A percentile compares a stretch with the other conserved stretches of the same genome.
Conservation (phyloP, 2,888 invertebrate species). For the Eucriotettix oculatus region DNA sequence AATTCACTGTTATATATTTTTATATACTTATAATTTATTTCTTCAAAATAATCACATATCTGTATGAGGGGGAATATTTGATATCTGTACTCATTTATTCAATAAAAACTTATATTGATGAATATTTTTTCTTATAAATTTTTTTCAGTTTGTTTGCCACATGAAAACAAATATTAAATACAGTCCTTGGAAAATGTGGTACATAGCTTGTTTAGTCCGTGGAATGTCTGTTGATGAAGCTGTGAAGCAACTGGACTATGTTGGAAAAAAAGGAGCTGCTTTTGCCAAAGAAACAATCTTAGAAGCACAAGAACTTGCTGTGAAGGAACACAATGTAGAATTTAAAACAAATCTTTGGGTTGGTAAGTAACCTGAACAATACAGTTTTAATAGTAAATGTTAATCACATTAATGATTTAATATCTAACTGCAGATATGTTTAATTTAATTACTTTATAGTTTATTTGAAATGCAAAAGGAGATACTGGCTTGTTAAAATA, state of each 20-base stretch:
- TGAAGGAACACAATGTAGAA: slow-evolving; percentile 81
- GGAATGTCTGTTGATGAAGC: slow-evolving; percentile 93
- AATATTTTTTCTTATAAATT: background rate
- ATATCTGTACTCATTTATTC: too few species aligned
- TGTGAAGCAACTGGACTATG: slow-evolving; percentile 72
- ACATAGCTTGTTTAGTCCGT: slow-evolving; percentile 68
- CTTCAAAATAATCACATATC: too few species aligned
- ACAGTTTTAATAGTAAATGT: too few species aligned
- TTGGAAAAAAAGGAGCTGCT: slow-evolving; percentile 59
- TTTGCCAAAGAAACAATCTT: slow-evolving; percentile 59
- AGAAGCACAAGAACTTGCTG: slow-evolving; percentile 80
- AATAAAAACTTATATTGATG: too few species aligned
- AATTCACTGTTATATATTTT: too few species aligned
- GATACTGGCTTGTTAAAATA: too few species aligned
- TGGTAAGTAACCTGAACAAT: slow-evolving; percentile 36
- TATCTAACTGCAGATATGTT: too few species aligned
- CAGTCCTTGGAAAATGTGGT: slow-evolving; percentile 87
- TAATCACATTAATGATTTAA: too few species aligned
- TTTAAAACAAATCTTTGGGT: slow-evolving; percentile 91
- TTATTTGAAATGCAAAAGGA: too few species aligned
- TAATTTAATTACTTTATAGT: too few species aligned
- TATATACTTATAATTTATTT: too few species aligned
- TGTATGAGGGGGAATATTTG: too few species aligned
- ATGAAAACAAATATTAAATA: slow-evolving; percentile 72
- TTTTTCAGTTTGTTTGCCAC: slow-evolving; percentile 73